Conservation (phyloP, 92 coral and sea anemone species). For the Paragorgia papillata region DNA sequence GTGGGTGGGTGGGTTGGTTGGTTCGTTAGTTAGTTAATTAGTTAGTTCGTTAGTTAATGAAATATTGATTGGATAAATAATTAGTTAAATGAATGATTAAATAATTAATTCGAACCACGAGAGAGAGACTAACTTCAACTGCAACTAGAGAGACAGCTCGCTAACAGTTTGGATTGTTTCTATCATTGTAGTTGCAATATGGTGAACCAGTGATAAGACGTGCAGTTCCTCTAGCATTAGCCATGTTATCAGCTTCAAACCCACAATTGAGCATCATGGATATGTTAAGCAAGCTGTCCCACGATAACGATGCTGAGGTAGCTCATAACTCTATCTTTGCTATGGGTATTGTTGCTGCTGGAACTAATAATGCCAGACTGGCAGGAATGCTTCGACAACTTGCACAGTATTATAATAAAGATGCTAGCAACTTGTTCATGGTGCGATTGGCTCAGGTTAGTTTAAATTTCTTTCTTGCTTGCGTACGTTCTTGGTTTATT, state of each 20-base stretch:
- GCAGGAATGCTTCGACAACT: constrained; percentile 97
- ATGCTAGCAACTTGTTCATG: constrained; percentile 97
- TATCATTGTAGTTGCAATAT: constrained; percentile 75
- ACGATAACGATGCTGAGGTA: constrained; percentile 97
- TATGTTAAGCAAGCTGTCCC: constrained; percentile 95
- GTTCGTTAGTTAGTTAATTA: no score
- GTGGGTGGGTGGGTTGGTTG: no score
- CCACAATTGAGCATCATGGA: constrained; percentile 93
- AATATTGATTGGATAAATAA: no score
- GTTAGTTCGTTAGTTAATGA: no score
- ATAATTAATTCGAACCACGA: no score
- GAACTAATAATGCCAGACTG: constrained; percentile 94
- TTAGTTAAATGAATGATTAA: no score
- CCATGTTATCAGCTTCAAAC: constrained; percentile 90
- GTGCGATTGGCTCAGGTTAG: constrained; percentile 95
- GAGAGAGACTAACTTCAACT: no score
- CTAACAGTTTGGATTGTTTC: no score
- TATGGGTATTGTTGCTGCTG: constrained; percentile 99
- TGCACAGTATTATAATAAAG: constrained; percentile 98
- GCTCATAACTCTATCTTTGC: constrained; percentile 97
- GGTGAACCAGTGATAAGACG: constrained; percentile 98
- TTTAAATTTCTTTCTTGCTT: no score
- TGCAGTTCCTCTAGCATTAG: constrained; percentile 93
- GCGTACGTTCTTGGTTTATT: no score
- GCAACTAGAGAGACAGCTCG: no score